Conservation (phyloP, 92 coral and sea anemone species). For the Epizoanthus illoricatus region DNA sequence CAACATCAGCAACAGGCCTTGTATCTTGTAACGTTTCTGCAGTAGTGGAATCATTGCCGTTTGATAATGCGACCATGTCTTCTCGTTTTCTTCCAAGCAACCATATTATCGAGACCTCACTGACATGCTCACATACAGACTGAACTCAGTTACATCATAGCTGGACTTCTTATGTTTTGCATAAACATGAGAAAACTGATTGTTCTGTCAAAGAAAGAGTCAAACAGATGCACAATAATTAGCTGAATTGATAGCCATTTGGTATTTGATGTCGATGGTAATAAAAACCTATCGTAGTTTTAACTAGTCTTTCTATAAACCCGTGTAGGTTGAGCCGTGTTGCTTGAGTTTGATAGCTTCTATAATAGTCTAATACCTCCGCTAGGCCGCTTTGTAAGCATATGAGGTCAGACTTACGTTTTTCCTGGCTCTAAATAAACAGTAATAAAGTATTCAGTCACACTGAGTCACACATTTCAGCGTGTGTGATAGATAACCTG, state of each 20-base stretch:
- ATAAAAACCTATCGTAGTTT: not conserved
- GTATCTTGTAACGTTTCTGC: slow-evolving; percentile 29
- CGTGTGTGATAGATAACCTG: not conserved
- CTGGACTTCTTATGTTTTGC: slow-evolving; percentile 1
- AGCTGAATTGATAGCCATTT: slow-evolving; percentile 2
- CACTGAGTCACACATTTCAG: not conserved
- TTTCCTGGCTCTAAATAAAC: slow-evolving; percentile 19
- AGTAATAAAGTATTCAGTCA: slow-evolving; percentile 15
- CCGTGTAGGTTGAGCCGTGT: not conserved
- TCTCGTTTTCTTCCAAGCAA: not conserved
- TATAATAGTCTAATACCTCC: not conserved
- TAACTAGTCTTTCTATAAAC: not conserved
- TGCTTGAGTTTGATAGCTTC: not conserved
- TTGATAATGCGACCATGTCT: slow-evolving; percentile 19
- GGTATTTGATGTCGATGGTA: not conserved
- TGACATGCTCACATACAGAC: not conserved
- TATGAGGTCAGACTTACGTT: not conserved
- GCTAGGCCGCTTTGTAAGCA: not conserved
- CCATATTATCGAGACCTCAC: not conserved
- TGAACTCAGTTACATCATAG: not conserved
- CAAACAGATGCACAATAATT: not conserved
- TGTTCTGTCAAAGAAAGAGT: slow-evolving; percentile 11
- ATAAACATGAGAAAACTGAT: slow-evolving; percentile 30
- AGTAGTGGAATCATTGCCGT: not conserved
- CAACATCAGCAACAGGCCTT: slow-evolving; percentile 54